phyloP scores from a whole-genome alignment of 1,140 invertebrate genomes.

The Nasonia giraulti region DNA sequence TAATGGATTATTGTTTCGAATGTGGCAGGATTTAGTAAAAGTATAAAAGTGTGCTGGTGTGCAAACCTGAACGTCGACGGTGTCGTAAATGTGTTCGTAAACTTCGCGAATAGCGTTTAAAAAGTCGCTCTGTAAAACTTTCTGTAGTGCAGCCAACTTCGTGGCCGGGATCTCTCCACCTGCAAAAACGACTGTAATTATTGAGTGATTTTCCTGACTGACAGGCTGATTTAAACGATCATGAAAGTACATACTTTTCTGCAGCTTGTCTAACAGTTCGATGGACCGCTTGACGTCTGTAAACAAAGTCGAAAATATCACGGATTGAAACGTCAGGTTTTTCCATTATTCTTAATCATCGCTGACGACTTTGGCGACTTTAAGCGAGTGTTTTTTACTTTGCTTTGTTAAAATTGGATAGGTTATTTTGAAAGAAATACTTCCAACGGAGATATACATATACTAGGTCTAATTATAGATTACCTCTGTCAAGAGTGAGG shows the following conservation, averaged over 20 bases:
- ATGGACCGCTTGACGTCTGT: constrained; percentile 95
- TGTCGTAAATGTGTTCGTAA: constrained; percentile 99
- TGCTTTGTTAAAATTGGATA: not conserved
- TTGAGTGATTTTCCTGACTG: not conserved
- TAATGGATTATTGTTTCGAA: not conserved
- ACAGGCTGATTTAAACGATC: not conserved
- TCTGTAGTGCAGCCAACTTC: constrained; percentile 97
- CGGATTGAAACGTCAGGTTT: not conserved
- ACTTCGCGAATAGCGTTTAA: constrained; percentile 97
- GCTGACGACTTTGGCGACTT: not conserved
- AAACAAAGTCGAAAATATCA: constrained; percentile 57
- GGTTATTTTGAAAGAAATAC: not conserved
- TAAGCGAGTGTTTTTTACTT: not conserved
- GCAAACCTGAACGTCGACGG: constrained; percentile 91
- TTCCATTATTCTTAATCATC: not conserved
- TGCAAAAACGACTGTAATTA: constrained; percentile 53
- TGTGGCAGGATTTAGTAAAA: not conserved
- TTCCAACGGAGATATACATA: not conserved
- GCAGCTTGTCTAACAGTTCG: constrained; percentile 94
- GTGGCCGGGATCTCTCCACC: constrained; percentile 95
- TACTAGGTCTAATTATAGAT: constrained; percentile 34
- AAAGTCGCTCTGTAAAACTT: constrained; percentile 97
- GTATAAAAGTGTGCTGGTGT: not conserved
- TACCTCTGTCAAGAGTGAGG: constrained; percentile 75
- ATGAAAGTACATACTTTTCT: constrained; percentile 81